Base-by-base conservation (phyloP, 2,888 invertebrate species). In the Pristionchus fissidentatus region DNA sequence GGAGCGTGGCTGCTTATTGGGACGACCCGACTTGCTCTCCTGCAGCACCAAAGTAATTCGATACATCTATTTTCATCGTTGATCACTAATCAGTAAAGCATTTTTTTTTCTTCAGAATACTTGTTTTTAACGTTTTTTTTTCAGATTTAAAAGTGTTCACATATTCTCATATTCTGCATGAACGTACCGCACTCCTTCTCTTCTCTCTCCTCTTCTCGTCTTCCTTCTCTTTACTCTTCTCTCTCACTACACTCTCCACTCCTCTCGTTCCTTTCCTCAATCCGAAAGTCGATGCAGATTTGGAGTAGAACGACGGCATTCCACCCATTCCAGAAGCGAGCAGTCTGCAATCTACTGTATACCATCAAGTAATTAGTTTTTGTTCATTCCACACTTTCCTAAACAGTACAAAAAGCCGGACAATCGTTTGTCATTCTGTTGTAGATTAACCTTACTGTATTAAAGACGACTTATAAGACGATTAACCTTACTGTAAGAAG, bases 191-290 rank as follows among this genome's bases (percentile, higher is more conserved):
- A 29, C 32, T 49, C n/a, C 49, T 52, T 32, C 49, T 26, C 49
- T 46, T 46, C 49, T 52, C 75, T 19, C 19, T 75, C 32, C 49
- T 52, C 49, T 32, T 32, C 5, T 32, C 49, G 41, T 75, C 75
- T 46, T 49, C 49, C 13, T 75, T 49, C 13, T 75, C 49, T 22
- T 22, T 35, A 3, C 29, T 32, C 7, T 75, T 49, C 19, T 5
- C 41, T 7, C 46, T 35, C 35, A 15, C 8, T 29, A 32, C 41
- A 29, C 26, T 49, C 13, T 32, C 46, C 49, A 46, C 49, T 46
- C 49, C 75, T 52, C 75, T 75, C 35, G 55, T 38, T n/a, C 35
- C 79, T 57, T 79, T 79, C 41, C n/a, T 7, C 79, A 79, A 15
- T 38, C 79, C 55, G 26, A 55, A 43, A 35, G 7, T 1, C 22